Base-by-base conservation (phyloP, 2,888 invertebrate genomes). In the Aspidiotus rigidus region DNA sequence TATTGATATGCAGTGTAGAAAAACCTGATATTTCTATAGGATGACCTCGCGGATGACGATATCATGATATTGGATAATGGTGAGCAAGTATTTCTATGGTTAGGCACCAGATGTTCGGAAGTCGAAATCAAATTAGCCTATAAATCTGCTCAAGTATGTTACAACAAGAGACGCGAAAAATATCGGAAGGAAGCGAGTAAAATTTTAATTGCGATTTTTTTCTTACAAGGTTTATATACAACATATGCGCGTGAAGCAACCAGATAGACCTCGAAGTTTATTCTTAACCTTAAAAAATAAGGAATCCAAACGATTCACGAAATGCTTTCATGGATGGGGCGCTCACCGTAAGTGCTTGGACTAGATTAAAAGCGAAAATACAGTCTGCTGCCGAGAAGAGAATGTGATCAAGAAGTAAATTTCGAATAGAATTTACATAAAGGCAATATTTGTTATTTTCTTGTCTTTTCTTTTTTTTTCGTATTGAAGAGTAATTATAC, bases 51-150 rank as follows among this genome's bases (percentile, higher is more conserved):
- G 1, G 98, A 99, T 80, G 98, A 99, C 78, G 99, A 99, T 79
- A 97, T 99, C 53, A 99, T 99, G 99, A 93, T 99, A 74, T 82
- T 99, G 74, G 99, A 99, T 80, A 98, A 95, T 77, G 99, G 99
- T 6, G 91, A 93, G 75, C 93, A 96, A 79, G 93, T 99, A 69
- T 99, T 95, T 81, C 82, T 99, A 67, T 99, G 99, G 99, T 84
- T 98, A 69, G 99, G 99, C 10, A 87, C 94, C 69, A 89, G 90
- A 74, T 95, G 97, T 76, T 95, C 95, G 70, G 98, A 99, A 81
- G 97, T 99, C 7, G 99, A 99, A 81, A 94, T 97, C 71, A 99
- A 99, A 80, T 82, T 99, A 69, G 96, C 98, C 0, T 96, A 93
- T 78, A 98, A 99, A 81, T 97, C 97, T 72, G 98, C 95, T 72